phyloP scores from a whole-genome alignment of 2,113 vertebrate species.

The Eretmochelys imbricata region DNA sequence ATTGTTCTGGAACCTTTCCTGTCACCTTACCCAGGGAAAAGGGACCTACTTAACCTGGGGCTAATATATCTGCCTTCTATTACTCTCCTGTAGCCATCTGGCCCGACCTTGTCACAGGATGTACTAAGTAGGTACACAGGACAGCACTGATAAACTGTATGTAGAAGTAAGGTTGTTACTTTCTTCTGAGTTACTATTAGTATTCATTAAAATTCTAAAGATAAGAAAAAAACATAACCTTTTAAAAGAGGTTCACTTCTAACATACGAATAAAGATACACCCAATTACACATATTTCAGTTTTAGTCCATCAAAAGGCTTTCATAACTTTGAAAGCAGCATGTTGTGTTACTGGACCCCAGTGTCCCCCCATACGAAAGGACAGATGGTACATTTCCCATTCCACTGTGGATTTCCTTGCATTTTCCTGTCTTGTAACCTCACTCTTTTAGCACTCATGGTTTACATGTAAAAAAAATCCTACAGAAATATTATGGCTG shows the following conservation, averaged over 20 bases:
- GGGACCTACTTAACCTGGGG: no score
- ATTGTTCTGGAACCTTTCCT: no score
- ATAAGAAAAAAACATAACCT: background rate
- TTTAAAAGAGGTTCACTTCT: background rate
- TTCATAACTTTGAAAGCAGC: background rate
- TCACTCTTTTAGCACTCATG: background rate
- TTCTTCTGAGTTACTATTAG: background rate
- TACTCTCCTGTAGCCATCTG: no score
- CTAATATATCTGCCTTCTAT: no score
- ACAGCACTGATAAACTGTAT: background rate
- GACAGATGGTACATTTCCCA: background rate
- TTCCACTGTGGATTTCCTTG: background rate
- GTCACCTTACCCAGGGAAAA: no score
- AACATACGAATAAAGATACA: background rate
- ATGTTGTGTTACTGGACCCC: background rate
- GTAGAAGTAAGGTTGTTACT: accelerated
- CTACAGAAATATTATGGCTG: background rate
- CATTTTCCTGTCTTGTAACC: background rate
- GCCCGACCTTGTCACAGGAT: background rate
- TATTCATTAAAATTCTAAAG: constrained; percentile 17
- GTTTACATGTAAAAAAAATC: background rate
- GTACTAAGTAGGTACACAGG: background rate
- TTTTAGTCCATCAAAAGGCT: background rate
- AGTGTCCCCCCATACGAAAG: background rate
- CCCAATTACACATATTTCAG: background rate